Evolutionary conservation across 2,888 invertebrate genomes (phyloP), one percentile per base, ranked within the genome.

Genomic region (Drosophila mayaguana): DNA sequence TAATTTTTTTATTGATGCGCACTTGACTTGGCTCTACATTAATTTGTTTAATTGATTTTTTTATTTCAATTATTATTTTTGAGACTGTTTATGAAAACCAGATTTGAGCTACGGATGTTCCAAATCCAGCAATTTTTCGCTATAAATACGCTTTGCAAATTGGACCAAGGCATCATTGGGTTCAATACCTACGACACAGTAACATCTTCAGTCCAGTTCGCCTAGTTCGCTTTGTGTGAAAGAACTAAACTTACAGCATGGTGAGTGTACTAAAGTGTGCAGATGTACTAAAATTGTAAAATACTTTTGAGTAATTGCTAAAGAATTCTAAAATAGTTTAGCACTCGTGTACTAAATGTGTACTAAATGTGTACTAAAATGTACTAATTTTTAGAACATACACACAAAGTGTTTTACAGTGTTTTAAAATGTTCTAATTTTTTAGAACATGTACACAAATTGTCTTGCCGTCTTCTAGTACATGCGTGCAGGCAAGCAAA

Each of bases 101-200:
- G 81, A 75, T 69, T 53, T 43, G 28, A 43, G 60, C 71, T 43
- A 38, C 46, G 34, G 28, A 7, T 63, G 61, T 63, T 75, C 69
- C 55, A 55, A 25, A 54, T 40, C 48, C 48, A 32, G 1, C 5
- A 11, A 18, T 61, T 75, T 75, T 68, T 59, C 36, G 63, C 80
- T 91, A 91, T 91, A 91, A 91, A 91, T 90, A 87, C 70, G 64
- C 66, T 63, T 59, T 57, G 63, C 73, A 46, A 80, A 76, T 75
- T 69, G 59, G 72, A 76, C 63, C 71, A 81, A 78, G 75, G 59
- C 76, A 91, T 90, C 91, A 91, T 86, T 91, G 85, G 84, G 82
- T 84, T 90, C 81, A 80, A 72, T 81, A 89, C 79, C 83, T 83
- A 77, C 78, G 74, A 77, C 78, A 78, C 60, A 85, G 83, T 75